Evolutionary conservation across 2,797 vertebrate genomes (phyloP).

Genomic region (Mormyrus hasselquistii): DNA sequence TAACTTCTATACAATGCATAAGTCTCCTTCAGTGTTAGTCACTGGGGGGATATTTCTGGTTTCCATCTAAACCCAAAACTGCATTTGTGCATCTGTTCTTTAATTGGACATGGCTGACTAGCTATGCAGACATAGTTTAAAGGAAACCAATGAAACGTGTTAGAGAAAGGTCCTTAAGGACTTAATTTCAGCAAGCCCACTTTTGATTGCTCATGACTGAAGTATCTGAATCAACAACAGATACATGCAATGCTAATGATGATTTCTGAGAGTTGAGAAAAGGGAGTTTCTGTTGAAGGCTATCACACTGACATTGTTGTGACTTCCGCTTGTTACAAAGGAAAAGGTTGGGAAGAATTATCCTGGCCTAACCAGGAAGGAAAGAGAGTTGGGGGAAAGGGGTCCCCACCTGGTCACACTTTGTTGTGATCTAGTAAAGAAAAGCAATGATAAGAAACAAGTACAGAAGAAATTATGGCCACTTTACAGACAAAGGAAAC

Average conservation of each 20-base stretch:
- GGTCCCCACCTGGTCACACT: slow-evolving; percentile 72
- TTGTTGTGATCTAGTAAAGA: slow-evolving; percentile 71
- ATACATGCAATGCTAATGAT: background rate
- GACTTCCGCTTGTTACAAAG: slow-evolving; percentile 36
- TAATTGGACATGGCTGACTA: slow-evolving; percentile 8
- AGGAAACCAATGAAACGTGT: background rate
- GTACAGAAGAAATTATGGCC: slow-evolving; percentile 59
- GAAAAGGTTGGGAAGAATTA: slow-evolving; percentile 30
- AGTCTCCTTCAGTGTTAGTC: background rate
- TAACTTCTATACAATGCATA: background rate
- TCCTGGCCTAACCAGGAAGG: slow-evolving; percentile 42
- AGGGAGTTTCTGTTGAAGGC: slow-evolving; percentile 50
- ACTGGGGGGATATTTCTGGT: background rate
- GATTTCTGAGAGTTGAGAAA: background rate
- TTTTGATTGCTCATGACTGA: background rate
- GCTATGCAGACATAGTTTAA: background rate
- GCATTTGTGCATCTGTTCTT: slow-evolving; percentile 7
- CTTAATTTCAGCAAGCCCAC: background rate
- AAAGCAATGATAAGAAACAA: slow-evolving; percentile 59
- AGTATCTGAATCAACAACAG: background rate
- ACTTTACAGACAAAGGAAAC: slow-evolving; percentile 46
- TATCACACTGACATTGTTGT: slow-evolving; percentile 42
- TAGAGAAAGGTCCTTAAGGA: background rate
- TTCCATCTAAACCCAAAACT: background rate
- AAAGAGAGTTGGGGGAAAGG: slow-evolving; percentile 37